Evolutionary conservation across 2,113 vertebrate genomes (phyloP), one percentile per base, ranked within the genome.

Genomic region (Plectropomus leopardus): DNA sequence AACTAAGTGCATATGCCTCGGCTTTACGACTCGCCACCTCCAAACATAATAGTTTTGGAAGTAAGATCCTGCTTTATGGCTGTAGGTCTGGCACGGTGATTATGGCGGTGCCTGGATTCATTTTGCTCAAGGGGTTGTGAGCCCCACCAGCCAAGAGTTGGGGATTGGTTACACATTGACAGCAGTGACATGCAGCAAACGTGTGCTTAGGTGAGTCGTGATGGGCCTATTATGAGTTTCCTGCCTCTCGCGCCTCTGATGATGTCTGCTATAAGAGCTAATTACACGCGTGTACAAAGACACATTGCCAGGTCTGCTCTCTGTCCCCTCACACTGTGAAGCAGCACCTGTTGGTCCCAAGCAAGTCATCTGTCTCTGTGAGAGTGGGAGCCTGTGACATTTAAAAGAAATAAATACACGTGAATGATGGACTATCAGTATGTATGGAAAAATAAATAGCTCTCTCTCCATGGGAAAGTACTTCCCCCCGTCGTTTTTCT

Each of bases 1-100:
- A 90, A 92, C 78, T 57, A 68, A 85, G 68, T 55, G 70, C 90
- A 91, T 66, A 82, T 91, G 91, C 76, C 78, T 84, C 36, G 42
- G 53, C 72, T 93, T 94, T 91, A 94, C 74, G 86, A 89, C 83
- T 89, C 71, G 78, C 80, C 90, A 91, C 91, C 86, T 90, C 88
- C 68, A 80, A 89, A 71, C 72, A 58, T 82, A 89, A 89, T 75
- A 72, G 83, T 88, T 84, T 78, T 84, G 76, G 59, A 86, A 80
- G 89, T 72, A 67, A 80, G 83, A 66, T 61, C 72, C 32, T 3
- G 70, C 76, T 86, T 88, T 88, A 92, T 68, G 65, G 86, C 78
- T 71, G 48, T 16, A 48, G 84, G 89, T 89, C 91, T 92, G 87
- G 83, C 66, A 30, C 10, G 14, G 87, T 87, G 81, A 92, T 90